Base-by-base conservation (phyloP, 2,113 vertebrate species). In the Oncorhynchus kisutch region DNA sequence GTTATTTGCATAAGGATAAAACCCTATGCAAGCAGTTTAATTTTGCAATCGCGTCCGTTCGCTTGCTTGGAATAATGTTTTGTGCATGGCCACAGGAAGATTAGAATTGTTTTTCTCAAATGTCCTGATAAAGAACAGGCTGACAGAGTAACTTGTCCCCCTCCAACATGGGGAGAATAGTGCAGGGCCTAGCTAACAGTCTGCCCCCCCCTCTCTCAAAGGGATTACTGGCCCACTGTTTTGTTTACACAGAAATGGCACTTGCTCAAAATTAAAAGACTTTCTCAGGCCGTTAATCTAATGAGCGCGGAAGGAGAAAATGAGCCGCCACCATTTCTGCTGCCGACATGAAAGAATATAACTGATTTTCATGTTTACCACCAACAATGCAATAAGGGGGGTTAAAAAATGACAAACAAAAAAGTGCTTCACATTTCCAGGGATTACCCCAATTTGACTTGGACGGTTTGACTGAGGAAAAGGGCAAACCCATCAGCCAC, bases 191-290 rank as follows among this genome's bases (percentile, higher is more conserved):
- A 60, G 54, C 31, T 79, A 80, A 86, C 80, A 71, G 79, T 86
- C 84, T 81, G 76, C 67, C 83, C 78, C 80, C 79, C 5, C 75
- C 79, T 80, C 80, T 45, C 39, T 45, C 39, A 76, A 84, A 80
- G 82, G 84, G 91, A 92, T 93, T 92, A 92, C 84, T 85, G 86
- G 85, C 86, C 89, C 81, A 31, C 80, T 83, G 85, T 88, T 80
- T 82, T 83, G 85, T 88, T 78, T 81, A 87, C 22, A 65, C 85
- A 88, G 85, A 90, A 92, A 92, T 88, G 89, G 87, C 90, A 89
- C 85, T 88, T 89, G 75, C 86, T 89, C 86, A 88, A 88, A 92
- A 92, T 92, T 91, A 87, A 89, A 91, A 92, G 90, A 90, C 88
- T 92, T 92, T 91, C 90, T 88, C 85, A 91, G 88, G 82, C 85